Evolutionary conservation across 2,797 vertebrate species (phyloP), one percentile per base, ranked within the genome.

Genomic region (Enteromius treurensis): DNA sequence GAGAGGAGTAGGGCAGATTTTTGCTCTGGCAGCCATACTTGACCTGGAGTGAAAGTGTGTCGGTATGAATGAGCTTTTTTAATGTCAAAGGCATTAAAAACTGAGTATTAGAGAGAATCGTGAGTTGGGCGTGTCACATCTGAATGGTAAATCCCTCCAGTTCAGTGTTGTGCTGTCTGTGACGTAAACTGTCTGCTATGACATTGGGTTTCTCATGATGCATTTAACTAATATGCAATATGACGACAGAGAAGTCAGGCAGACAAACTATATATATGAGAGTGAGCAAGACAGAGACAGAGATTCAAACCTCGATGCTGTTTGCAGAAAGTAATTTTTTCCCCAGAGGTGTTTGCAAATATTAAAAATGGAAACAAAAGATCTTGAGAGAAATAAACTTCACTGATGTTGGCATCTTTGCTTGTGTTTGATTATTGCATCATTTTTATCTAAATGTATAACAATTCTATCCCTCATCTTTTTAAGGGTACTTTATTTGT

Each of bases 331-430:
- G 84, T 86, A 82, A 87, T 91, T 91, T 88, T 91, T 71, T 84
- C 62, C 62, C 81, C 86, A 84, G 83, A 86, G 79, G 75, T 81
- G 37, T 83, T 69, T 81, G 86, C 89, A 85, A 85, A 89, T 80
- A 81, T 70, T 51, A 78, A 90, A 26, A 90, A 86, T 82, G 74
- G 90, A 93, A 90, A 92, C 90, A 81, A 85, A 90, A 88, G 91
- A 94, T 89, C 90, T 94, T 91, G 93, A 92, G 91, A 92, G 90
- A 89, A 95, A 95, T 95, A 95, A 90, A 94, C 92, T 92, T 94
- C 92, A 95, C 93, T 91, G 92, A 94, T 95, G 93, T 94, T 95
- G 92, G 90, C 87, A 91, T 89, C 88, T 88, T 88, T 88, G 17
- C 84, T 58, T 79, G 91, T 76, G 84, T 87, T 64, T 42, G 34